A percentile compares a stretch with the other conserved stretches of the same genome.
Evolutionary conservation across 2,797 vertebrate genomes (phyloP).

Genomic region (Betta splendens): DNA sequence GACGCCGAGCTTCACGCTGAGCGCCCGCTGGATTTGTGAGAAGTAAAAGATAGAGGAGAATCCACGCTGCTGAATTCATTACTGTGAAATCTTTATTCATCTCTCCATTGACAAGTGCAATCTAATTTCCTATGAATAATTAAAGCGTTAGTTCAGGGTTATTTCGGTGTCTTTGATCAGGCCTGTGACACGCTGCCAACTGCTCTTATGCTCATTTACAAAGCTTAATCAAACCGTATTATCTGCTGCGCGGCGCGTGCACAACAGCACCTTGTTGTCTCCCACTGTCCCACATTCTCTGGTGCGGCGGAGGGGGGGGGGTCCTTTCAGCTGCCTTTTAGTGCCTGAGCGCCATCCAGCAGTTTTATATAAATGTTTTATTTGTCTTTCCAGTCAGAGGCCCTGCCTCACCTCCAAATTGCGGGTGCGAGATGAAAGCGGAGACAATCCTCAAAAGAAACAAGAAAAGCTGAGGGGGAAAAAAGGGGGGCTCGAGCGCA

Average conservation of each 20-base stretch:
- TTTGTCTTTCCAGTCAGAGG: background rate
- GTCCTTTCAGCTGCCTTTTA: background rate
- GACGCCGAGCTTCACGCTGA: too few relatives aligned
- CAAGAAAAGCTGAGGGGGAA: background rate
- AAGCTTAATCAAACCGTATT: conserved; percentile 30
- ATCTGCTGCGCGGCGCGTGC: background rate
- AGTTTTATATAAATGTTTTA: background rate
- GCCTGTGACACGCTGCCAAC: conserved; percentile 26
- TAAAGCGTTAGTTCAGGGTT: conserved; percentile 17
- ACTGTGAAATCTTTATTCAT: conserved; percentile 30
- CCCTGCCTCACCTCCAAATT: conserved; percentile 14
- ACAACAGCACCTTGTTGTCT: background rate
- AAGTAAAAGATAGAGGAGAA: background rate
- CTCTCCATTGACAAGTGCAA: conserved; percentile 18
- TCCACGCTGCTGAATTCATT: conserved; percentile 2
- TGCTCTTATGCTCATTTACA: conserved; percentile 22
- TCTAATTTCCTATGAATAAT: conserved; percentile 45
- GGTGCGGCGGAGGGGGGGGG: background rate
- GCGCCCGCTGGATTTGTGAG: background rate
- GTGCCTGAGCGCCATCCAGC: background rate
- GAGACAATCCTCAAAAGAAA: conserved; percentile 30
- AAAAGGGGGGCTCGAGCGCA: background rate
- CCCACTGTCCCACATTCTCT: too few relatives aligned
- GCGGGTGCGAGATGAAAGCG: conserved; percentile 31
- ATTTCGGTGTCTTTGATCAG: conserved; percentile 51